A percentile compares a stretch with the other conserved stretches of the same genome.
phyloP scores from a whole-genome alignment of 2,797 vertebrate species.

The Bradypus variegatus region DNA sequence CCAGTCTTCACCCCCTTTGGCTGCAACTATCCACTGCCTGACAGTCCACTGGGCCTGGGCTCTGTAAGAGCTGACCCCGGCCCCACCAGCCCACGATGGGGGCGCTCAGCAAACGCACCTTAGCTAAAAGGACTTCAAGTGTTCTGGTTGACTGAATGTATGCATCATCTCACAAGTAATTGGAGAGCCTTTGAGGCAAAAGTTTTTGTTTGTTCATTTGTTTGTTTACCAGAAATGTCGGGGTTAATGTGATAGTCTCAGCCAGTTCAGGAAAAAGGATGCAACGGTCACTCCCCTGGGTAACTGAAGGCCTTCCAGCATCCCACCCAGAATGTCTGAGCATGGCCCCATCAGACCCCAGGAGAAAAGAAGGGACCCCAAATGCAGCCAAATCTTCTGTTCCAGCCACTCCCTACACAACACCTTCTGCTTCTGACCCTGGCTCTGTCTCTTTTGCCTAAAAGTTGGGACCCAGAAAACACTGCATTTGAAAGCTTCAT shows the following conservation, averaged over 20 bases:
- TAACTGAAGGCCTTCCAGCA: neutral
- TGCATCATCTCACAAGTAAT: neutral
- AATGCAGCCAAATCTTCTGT: neutral
- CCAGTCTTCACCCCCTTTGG: rapidly evolving
- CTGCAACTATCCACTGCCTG: neutral
- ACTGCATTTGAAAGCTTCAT: neutral
- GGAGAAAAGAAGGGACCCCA: neutral
- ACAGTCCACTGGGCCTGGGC: neutral
- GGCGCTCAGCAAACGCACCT: neutral
- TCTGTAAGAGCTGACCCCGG: neutral
- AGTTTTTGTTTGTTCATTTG: neutral
- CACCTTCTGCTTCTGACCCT: neutral
- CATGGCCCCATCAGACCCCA: neutral
- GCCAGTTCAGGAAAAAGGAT: neutral
- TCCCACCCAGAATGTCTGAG: neutral
- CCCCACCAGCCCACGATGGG: neutral
- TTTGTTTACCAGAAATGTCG: neutral
- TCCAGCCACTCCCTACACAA: neutral
- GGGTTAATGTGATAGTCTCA: neutral
- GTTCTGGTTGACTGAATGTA: neutral
- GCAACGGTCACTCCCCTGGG: neutral
- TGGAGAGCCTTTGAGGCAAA: neutral
- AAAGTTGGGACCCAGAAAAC: neutral
- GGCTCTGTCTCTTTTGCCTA: neutral
- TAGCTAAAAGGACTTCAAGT: rapidly evolving